Base-by-base conservation (phyloP, 2,888 invertebrate genomes). In the Lapara coniferarum region DNA sequence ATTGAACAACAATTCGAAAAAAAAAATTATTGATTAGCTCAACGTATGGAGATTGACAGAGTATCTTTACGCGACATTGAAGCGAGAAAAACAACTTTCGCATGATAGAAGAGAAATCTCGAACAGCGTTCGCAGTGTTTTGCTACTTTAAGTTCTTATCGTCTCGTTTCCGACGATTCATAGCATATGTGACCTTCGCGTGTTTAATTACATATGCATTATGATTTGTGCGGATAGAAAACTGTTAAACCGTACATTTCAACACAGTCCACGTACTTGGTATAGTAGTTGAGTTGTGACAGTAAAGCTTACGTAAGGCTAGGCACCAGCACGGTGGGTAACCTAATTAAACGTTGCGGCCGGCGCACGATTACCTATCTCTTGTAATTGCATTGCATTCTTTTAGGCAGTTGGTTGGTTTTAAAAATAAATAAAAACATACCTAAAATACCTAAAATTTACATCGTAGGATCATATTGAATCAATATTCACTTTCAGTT, bases 41-140 rank as follows among this genome's bases (percentile, higher is more conserved):
- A 37, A 19, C 12, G 13, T 46, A 37, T 49, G 16, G 46, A 63
- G 63, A 46, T 46, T 49, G 49, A 10, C 44, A 56, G 19, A 14
- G 56, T 67, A 25, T n/a, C 56, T 13, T 57, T 19, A 51, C 14
- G 14, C 73, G 76, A 82, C 81, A 81, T 77, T 73, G 81, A 76
- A 75, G 80, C 84, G 82, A 88, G 85, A 88, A 87, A 88, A 90
- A 91, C 89, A 86, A 90, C 91, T 92, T 93, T 93, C 92, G 89
- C 91, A 88, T 85, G 87, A 82, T 78, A 79, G 73, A 79, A 82
- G 86, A 89, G 88, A 90, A 89, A 89, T 88, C 87, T 85, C 75
- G 74, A 72, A 77, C 74, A 75, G 72, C 72, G 75, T 77, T 78
- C 77, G 76, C 75, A 78, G 72, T 72, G 70, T 73, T 69, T 71